Base-by-base conservation (phyloP, 1,140 invertebrate genomes). In the Oreohelix idahoensis region DNA sequence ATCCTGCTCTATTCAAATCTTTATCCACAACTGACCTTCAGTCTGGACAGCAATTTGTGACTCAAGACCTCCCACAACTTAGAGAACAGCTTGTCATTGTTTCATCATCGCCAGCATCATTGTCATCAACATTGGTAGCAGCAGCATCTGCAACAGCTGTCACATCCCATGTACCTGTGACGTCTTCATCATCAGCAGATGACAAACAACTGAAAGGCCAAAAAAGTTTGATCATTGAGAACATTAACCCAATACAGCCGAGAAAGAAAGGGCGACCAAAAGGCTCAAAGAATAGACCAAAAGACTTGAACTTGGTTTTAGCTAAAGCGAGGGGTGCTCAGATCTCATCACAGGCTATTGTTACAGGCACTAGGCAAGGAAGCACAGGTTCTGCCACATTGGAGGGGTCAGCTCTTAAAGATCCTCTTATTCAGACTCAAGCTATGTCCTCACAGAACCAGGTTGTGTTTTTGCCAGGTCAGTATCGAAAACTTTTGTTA, bases 201-300 rank as follows among this genome's bases (percentile, higher is more conserved):
- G 13, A 1, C 1, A 66, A 66, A 39, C 53, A 66, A 36, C 5
- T 13, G 1, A 70, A 80, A 49, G 38, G 36, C 29, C 80, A 85
- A 58, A 45, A 78, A 58, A 83, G 63, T 39, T 63, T 83, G 76
- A 81, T 76, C 73, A 81, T 81, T 63, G 81, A 85, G 26, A 85
- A 79, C 49, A 76, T 81, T 13, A 73, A 80, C 42, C 81, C 81
- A 36, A 26, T 23, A n/a, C 70, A 81, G 5, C 88, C 86, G 13
- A 88, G 85, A 63, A 87, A 89, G 77, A 85, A 89, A 71, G 89
- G 89, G 13, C 84, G 89, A 80, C 89, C 89, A 0, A 89, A 89
- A 84, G 89, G 89, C 20, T 87, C 89, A n/a, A 89, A 89, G 83
- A 89, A 89, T 77, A 85, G 85, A 79, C 87, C 86, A 45, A 89